phyloP scores from a whole-genome alignment of 1,140 invertebrate genomes.

The Tetramorium alpestre region DNA sequence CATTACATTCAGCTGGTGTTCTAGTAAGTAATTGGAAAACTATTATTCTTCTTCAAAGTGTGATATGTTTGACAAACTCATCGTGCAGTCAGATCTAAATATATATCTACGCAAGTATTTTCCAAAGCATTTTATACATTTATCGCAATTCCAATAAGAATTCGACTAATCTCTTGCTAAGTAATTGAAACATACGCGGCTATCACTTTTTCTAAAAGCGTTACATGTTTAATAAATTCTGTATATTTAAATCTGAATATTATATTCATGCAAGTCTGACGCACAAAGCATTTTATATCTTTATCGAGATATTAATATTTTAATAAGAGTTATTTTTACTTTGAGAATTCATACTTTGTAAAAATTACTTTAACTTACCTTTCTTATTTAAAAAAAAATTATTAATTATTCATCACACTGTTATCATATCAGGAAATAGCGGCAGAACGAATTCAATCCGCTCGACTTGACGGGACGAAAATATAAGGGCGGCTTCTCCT shows the following conservation, averaged over 20 bases:
- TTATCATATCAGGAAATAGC: background rate
- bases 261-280: background rate
- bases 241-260: background rate
- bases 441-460: background rate
- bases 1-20: background rate
- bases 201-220: background rate
- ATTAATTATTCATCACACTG: background rate
- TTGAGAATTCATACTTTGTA: no score
- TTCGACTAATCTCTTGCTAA: background rate
- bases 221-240: background rate
- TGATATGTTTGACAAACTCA: background rate
- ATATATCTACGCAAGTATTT: background rate
- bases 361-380: background rate
- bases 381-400: background rate
- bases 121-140: background rate
- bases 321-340: background rate
- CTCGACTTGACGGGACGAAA: background rate
- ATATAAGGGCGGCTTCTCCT: conserved; percentile 53
- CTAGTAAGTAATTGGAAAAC: background rate
- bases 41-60: background rate
- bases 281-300: background rate
- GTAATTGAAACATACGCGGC: background rate
- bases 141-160: background rate
- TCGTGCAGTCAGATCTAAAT: background rate
- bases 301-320: background rate